Percentiles rank a stretch among this genome's conserved stretches.
These are phyloP conservation scores for Sinocyclocheilus grahami DNA, from an alignment of 2,113 vertebrate genomes.

Conservation along the genomic window DNA sequence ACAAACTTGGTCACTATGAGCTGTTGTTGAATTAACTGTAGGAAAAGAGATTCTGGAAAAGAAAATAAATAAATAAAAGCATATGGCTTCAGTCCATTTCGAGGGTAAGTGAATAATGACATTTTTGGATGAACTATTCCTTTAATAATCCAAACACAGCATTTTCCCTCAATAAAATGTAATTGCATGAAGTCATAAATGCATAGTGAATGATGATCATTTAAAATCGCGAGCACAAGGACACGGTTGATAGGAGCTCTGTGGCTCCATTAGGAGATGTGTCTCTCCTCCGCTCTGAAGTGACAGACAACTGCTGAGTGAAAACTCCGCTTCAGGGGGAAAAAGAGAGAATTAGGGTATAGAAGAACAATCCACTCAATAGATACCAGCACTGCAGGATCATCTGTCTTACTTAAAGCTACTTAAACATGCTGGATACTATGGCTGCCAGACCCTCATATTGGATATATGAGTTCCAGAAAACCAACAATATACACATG, in stretches of 20 bases:
- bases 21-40: neutral
- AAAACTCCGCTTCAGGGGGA: neutral
- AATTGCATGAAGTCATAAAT: conserved; percentile 10
- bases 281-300: conserved; percentile 3
- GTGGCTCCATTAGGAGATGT: conserved; percentile 4
- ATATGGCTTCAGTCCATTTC: neutral
- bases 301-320: conserved; percentile 40
- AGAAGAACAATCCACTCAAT: conserved; percentile 12
- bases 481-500: neutral
- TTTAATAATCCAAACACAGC: conserved; percentile 35
- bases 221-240: conserved; percentile 15
- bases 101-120: conserved; percentile 15
- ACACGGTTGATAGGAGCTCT: neutral
- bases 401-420: conserved; percentile 51
- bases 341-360: conserved; percentile 22
- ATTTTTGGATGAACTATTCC: conserved; percentile 15
- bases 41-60: neutral
- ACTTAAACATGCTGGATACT: conserved; percentile 9
- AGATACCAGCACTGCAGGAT: conserved; percentile 25
- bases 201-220: neutral
- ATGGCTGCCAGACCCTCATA: neutral
- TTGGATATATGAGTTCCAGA: neutral
- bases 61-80: neutral
- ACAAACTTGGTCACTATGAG: neutral
- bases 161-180: neutral